These are phyloP conservation scores for Panurus biarmicus DNA, from an alignment of 2,113 vertebrate species.

Conservation along the genomic window DNA sequence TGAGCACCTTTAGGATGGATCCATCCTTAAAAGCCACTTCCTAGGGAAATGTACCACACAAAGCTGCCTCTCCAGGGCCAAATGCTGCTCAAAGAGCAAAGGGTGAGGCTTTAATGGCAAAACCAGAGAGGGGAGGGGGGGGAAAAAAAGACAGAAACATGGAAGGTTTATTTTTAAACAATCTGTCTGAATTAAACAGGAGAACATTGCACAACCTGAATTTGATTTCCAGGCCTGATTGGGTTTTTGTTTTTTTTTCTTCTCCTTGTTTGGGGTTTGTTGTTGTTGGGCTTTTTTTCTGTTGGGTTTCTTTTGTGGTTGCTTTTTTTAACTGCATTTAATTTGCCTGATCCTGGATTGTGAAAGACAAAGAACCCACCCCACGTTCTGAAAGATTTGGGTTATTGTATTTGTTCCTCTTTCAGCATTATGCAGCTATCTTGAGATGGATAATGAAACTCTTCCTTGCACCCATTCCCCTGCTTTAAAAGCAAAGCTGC, in stretches of 20 bases:
- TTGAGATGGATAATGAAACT: neutral
- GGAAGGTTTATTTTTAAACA: neutral
- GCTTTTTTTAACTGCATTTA: neutral
- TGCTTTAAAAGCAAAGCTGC: neutral
- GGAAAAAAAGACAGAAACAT: neutral
- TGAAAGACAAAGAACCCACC: neutral
- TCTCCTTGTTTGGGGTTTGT: neutral
- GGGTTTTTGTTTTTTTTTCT: accelerated
- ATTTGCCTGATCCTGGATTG: neutral
- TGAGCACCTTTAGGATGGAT: neutral
- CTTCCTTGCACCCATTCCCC: neutral
- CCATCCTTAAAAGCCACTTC: neutral
- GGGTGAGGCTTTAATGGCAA: neutral
- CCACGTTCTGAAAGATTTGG: neutral
- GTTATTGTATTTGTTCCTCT: neutral
- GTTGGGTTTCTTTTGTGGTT: neutral
- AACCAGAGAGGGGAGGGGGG: neutral
- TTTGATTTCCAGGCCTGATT: neutral
- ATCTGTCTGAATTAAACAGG: neutral
- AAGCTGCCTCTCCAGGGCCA: neutral
- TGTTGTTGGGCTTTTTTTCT: neutral
- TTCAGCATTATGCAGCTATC: neutral
- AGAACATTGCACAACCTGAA: neutral
- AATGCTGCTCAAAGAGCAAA: neutral
- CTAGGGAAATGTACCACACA: neutral